phyloP scores from a whole-genome alignment of 2,113 vertebrate genomes.

The Trematocara nigrifrons region DNA sequence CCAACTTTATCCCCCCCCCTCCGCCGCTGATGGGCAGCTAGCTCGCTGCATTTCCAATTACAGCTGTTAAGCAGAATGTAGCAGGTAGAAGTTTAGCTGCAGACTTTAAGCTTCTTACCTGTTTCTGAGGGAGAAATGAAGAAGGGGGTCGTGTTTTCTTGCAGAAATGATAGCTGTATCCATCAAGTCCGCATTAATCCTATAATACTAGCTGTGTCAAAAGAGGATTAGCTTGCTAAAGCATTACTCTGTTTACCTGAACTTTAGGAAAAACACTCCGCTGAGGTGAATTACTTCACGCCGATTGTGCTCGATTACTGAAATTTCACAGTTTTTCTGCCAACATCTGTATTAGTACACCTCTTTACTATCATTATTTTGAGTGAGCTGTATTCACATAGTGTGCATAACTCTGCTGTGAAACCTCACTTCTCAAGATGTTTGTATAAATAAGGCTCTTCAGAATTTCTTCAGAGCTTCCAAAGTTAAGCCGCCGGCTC shows the following conservation, averaged over 20 bases:
- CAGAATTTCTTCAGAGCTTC: neutral
- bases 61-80: constrained; percentile 41
- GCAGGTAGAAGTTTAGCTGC: constrained; percentile 29
- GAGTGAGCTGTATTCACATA: neutral
- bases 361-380: neutral
- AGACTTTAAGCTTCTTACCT: constrained; percentile 59
- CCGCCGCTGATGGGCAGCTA: constrained; percentile 20
- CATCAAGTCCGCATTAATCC: constrained; percentile 55
- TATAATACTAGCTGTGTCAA: constrained; percentile 27
- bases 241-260: constrained; percentile 45
- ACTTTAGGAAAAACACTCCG: constrained; percentile 2
- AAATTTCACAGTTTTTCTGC: neutral
- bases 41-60: constrained; percentile 45
- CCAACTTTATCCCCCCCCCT: neutral
- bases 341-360: neutral
- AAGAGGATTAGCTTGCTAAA: constrained; percentile 42
- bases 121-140: constrained; percentile 13
- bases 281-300: neutral
- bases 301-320: neutral
- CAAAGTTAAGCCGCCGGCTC: neutral
- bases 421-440: neutral
- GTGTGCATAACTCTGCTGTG: neutral
- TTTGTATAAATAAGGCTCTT: neutral
- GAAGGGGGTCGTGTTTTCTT: constrained; percentile 29
- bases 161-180: constrained; percentile 46